Evolutionary conservation across 2,797 vertebrate genomes (phyloP), one percentile per base, ranked within the genome.

Genomic region (Tapera naevia): DNA sequence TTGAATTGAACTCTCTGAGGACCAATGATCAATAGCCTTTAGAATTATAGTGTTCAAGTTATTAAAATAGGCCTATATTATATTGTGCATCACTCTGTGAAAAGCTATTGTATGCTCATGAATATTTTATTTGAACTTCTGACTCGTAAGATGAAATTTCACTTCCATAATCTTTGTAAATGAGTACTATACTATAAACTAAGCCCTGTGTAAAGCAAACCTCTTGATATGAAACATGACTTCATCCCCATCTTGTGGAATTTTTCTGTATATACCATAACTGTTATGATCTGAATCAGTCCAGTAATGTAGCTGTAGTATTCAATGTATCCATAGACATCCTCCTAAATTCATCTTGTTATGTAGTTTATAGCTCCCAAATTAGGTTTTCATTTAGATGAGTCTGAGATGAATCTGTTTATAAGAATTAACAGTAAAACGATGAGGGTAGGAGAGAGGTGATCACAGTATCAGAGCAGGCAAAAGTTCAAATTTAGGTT

Each of bases 191-290:
- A 70, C 28, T 30, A 39, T 30, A 41, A 81, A 60, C 6, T 17
- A 33, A 64, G 4, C 22, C 18, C 17, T 58, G 17, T 16, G 46
- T 3, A 25, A 39, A 70, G 8, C 13, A 48, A 84, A 69, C 9
- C 39, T n/a, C 24, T 48, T 37, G 18, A 28, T 66, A 22, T 16
- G 45, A 93, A 94, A 30, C 37, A 78, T 54, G 30, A 6, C 51
- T 89, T 73, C 54, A 87, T 32, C 92, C 19, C 88, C 95, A 95
- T 27, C 94, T 74, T 69, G 93, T 95, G 95, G 94, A 93, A 93
- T 24, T 33, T 41, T 80, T 64, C 41, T 67, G 74, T 32, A 46
- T 57, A 46, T 3, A 5, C 25, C 37, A 5, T 32, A 33, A 11
- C 54, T 21, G 21, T 7, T 41, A 56, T 51, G 30, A 48, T 39